These are phyloP conservation scores for Malurus melanocephalus DNA, from an alignment of 2,113 vertebrate species.

Conservation along the genomic window DNA sequence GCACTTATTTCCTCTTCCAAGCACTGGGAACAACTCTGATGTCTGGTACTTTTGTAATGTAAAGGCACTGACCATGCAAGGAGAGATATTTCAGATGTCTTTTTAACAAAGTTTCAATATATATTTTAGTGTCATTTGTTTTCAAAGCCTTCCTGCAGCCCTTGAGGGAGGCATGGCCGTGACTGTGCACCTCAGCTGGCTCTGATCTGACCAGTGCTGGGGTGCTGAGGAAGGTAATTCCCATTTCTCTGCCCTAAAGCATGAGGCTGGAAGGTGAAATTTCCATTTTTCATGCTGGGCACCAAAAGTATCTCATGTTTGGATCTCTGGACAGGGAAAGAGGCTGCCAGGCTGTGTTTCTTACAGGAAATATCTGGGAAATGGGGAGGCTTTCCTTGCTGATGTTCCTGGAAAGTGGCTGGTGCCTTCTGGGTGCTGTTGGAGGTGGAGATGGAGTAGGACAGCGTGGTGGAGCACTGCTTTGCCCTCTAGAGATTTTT, in stretches of 20 bases:
- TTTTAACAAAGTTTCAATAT: neutral
- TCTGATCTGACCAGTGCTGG: neutral
- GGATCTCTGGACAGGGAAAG: neutral
- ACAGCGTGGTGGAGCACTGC: neutral
- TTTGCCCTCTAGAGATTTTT: neutral
- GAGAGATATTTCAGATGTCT: neutral
- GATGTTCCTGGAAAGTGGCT: neutral
- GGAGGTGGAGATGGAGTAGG: neutral
- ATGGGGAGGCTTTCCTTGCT: neutral
- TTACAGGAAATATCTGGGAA: neutral
- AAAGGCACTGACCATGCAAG: neutral
- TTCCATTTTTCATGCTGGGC: neutral
- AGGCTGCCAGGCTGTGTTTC: neutral
- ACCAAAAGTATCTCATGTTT: neutral
- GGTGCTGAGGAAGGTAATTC: neutral
- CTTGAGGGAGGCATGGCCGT: neutral
- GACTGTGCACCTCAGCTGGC: neutral
- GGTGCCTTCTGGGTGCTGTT: neutral
- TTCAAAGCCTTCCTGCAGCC: neutral
- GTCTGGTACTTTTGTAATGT: neutral
- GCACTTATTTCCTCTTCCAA: neutral
- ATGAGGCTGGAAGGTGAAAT: neutral
- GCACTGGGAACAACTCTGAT: neutral
- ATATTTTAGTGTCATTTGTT: neutral
- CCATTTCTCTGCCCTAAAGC: neutral